Base-by-base conservation (phyloP, 2,797 vertebrate species). In the Neopelma chrysocephalum region DNA sequence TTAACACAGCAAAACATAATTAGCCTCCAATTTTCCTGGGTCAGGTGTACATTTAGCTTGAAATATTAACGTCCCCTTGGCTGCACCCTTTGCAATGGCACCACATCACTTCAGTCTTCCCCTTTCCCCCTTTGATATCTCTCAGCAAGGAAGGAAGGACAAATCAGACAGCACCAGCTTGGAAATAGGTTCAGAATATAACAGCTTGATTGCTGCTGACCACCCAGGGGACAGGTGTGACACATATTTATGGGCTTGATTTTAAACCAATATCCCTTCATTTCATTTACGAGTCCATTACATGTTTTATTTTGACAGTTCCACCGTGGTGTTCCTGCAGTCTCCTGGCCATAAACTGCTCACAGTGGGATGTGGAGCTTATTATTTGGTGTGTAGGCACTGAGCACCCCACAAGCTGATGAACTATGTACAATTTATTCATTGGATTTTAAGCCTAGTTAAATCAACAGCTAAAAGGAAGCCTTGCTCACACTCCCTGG, bases 401-500 rank as follows among this genome's bases (percentile, higher is more conserved):
- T 9, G 29, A 62, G 66, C 48, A 76, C 91, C 89, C 82, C 94
- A 79, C 70, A 79, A 86, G 82, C 82, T 95, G 93, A 94, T 84
- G 89, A 90, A 84, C 94, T 93, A 57, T 21, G 48, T 62, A 85
- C 86, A 91, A 96, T 96, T 96, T 96, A 96, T 96, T 96, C 82
- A 90, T 87, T 96, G 91, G 89, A 93, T 94, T 95, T 94, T 76
- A 89, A 94, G 87, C 77, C 77, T 50, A 90, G 91, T 40, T 94
- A 96, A 95, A 95, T 83, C 87, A 94, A 50, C 56, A 82, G 65
- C 90, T 85, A 19, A 83, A 87, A 79, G 62, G 36, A 77, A 93
- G 29, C 43, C 48, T 70, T 7, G 22, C 86, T 84, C 57, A 3
- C 8, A 4, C 66, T 54, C 50, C 83, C 68, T 40, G 80, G 45